Conservation (phyloP, 2,797 vertebrate genomes). For the Sebastes alutus region DNA sequence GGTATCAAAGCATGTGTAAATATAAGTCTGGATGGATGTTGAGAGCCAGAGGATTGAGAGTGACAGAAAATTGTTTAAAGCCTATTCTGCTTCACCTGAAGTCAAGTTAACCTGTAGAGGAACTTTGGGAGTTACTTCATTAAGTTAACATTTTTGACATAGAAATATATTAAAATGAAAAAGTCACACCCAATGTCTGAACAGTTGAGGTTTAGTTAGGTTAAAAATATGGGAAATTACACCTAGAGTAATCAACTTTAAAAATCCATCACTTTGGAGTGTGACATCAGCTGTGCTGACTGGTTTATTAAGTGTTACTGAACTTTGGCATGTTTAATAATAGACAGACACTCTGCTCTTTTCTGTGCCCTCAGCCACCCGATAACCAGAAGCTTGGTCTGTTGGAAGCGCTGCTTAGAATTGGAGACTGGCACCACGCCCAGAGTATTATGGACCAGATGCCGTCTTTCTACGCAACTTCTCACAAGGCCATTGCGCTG, state of each 20-base stretch:
- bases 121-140: not conserved
- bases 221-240: not conserved
- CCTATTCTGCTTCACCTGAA: not conserved
- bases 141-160: not conserved
- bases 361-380: conserved; percentile 83
- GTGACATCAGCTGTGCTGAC: not conserved
- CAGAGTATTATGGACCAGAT: conserved; percentile 99
- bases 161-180: not conserved
- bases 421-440: conserved; percentile 97
- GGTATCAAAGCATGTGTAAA: conserved; percentile 71
- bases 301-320: not conserved
- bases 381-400: conserved; percentile 98
- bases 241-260: not conserved
- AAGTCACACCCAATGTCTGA: not conserved
- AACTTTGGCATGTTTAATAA: conserved; percentile 2
- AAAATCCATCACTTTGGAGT: not conserved
- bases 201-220: not conserved
- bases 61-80: not conserved
- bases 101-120: not conserved
- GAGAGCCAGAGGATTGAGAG: not conserved
- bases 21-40: not conserved
- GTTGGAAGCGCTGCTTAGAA: conserved; percentile 93
- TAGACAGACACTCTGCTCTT: conserved; percentile 1
- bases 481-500: conserved; percentile 94
- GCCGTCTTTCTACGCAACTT: conserved; percentile 94